Evolutionary conservation across 2,888 invertebrate genomes (phyloP), one percentile per base, ranked within the genome.

Genomic region (Eurytoma californica): DNA sequence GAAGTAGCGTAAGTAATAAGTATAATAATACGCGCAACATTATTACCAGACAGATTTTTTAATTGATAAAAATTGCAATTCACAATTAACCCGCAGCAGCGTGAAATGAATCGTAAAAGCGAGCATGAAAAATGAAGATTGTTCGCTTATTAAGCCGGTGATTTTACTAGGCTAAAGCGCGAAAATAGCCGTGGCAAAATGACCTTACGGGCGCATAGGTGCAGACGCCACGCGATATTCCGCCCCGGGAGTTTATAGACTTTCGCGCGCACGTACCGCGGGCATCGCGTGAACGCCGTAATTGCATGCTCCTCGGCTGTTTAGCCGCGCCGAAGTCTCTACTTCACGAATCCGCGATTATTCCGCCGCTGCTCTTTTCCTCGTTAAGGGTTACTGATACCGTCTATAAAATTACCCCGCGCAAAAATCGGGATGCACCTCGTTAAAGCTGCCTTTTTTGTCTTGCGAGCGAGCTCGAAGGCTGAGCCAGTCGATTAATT

Each of bases 241-340:
- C 20, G 14, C 20, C 57, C 13, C 57, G 57, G n/a, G 55, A 57
- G 53, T 60, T 72, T 47, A 18, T 63, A 63, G 39, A 63, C 30
- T 30, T 18, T 18, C 53, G 14, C 53, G 49, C 14, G 67, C 72
- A 47, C 70, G 30, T 58, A 18, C 53, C 53, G 74, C 80, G 66
- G 75, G 77, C 61, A 68, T 80, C 67, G 78, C 84, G 83, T 74
- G 83, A 86, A 83, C 83, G 83, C 73, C 80, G 79, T 87, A 86
- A 87, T 87, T 85, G 84, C 86, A 82, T 83, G 85, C 81, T 81
- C 77, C 58, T 68, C 69, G 79, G 63, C 67, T 65, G 28, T 70
- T 79, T 47, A 30, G 18, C 61, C 20, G 55, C 12, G 53, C 66
- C 1, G n/a, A 7, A 2, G 30, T 14, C 66, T 58, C 51, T 39